Conservation (phyloP, 1,140 invertebrate genomes). For the Drosophila miranda region DNA sequence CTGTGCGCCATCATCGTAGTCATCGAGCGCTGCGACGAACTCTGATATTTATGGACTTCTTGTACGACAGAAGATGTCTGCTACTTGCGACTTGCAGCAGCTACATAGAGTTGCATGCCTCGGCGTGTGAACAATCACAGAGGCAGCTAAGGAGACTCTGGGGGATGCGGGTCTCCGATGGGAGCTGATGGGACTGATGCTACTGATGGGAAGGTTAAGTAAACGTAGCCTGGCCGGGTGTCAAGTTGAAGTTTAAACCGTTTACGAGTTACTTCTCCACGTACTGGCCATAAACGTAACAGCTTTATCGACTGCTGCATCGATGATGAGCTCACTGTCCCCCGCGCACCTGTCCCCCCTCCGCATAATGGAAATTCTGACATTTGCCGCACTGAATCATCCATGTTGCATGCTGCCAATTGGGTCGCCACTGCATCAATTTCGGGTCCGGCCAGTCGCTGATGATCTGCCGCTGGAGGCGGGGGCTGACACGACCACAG, state of each 20-base stretch:
- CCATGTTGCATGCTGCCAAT: constrained; percentile 50
- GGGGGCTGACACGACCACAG: constrained; percentile 34
- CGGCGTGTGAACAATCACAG: constrained; percentile 64
- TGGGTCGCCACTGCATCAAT: constrained; percentile 60
- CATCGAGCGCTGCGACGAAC: constrained; percentile 57
- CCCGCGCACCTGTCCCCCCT: no score
- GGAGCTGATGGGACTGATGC: no score
- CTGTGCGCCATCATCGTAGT: constrained; percentile 33
- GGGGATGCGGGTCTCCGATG: no score
- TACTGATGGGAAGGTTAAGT: constrained; percentile 61
- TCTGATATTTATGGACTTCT: constrained; percentile 70
- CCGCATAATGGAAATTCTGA: constrained; percentile 61
- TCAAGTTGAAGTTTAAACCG: constrained; percentile 79
- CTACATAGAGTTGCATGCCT: constrained; percentile 18
- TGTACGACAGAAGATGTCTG: constrained; percentile 50
- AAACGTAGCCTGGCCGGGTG: constrained; percentile 51
- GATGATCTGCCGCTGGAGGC: constrained; percentile 39
- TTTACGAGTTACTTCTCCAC: constrained; percentile 36
- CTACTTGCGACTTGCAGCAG: constrained; percentile 14
- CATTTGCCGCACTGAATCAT: constrained; percentile 67
- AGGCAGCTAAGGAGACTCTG: not conserved
- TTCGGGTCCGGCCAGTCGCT: constrained; percentile 7
- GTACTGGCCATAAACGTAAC: constrained; percentile 11
- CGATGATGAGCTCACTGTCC: constrained; percentile 31
- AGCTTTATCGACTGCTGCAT: constrained; percentile 30